phyloP scores from a whole-genome alignment of 2,888 invertebrate species.

The Stramonita haemastoma region DNA sequence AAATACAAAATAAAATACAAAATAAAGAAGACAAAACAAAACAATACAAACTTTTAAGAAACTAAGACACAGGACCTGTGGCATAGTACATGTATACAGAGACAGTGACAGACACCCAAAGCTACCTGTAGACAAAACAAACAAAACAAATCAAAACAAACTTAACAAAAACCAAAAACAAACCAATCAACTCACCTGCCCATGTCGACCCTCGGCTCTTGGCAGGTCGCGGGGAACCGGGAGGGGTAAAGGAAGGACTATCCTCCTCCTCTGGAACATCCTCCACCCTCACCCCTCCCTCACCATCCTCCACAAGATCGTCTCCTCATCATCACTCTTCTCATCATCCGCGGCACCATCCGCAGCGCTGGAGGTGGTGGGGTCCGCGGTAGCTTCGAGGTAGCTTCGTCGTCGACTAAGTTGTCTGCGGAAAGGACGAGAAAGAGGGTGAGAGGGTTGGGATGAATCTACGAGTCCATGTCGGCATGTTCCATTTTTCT shows the following conservation, averaged over 20 bases:
- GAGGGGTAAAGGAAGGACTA: background rate
- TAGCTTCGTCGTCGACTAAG: constrained; percentile 31
- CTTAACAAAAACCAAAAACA: background rate
- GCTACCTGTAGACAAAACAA: background rate
- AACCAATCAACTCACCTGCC: background rate
- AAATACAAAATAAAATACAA: background rate
- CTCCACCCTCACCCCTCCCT: background rate
- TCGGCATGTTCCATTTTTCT: background rate
- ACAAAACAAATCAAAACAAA: background rate
- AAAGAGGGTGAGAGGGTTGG: background rate
- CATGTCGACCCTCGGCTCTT: constrained; percentile 19
- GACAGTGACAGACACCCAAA: too few species aligned
- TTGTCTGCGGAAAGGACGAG: constrained; percentile 31
- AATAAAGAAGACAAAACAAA: background rate
- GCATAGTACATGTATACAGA: too few species aligned
- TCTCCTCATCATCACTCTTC: background rate
- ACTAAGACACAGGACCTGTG: too few species aligned
- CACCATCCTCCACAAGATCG: constrained; percentile 5
- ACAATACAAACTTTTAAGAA: background rate
- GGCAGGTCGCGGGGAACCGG: background rate
- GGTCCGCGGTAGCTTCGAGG: background rate
- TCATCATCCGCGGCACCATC: background rate
- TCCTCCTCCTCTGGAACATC: background rate
- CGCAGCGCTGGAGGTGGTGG: background rate
- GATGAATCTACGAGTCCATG: background rate